Percentiles rank a stretch among this genome's conserved stretches.
These are phyloP conservation scores for Pholis gunnellus DNA, from an alignment of 2,113 vertebrate genomes.

Conservation along the genomic window DNA sequence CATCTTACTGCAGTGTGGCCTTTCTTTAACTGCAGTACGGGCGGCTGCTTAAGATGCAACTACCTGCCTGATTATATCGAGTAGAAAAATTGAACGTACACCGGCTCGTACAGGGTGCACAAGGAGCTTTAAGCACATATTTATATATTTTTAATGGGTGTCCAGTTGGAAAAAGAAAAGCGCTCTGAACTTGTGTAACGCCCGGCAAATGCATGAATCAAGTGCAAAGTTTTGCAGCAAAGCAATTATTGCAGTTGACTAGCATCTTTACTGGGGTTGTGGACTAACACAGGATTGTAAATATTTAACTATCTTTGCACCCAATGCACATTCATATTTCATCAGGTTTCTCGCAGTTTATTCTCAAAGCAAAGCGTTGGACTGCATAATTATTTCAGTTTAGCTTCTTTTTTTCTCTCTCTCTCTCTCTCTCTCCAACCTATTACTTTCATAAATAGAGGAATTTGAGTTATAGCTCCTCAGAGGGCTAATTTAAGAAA, in stretches of 20 bases:
- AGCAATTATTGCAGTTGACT: constrained; percentile 86
- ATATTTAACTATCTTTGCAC: constrained; percentile 88
- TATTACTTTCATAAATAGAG: constrained; percentile 90
- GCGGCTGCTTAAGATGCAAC: constrained; percentile 70
- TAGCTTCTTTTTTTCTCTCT: constrained; percentile 83
- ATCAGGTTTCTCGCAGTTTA: constrained; percentile 85
- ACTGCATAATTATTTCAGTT: constrained; percentile 89
- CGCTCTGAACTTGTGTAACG: constrained; percentile 56
- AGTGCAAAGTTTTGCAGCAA: constrained; percentile 78
- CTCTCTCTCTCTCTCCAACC: constrained; percentile 78
- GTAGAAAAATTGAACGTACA: constrained; percentile 17
- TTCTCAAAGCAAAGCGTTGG: constrained; percentile 87
- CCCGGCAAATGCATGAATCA: constrained; percentile 66
- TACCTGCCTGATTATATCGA: constrained; percentile 71
- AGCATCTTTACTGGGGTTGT: constrained; percentile 84
- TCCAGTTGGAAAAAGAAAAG: constrained; percentile 26
- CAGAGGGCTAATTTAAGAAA: constrained; percentile 88
- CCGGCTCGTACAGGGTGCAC: neutral
- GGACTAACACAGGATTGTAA: constrained; percentile 86
- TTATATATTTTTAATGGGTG: constrained; percentile 39
- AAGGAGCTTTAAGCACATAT: constrained; percentile 42
- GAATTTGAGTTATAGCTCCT: constrained; percentile 87
- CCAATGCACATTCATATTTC: constrained; percentile 89
- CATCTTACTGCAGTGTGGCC: constrained; percentile 61
- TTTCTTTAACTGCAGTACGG: constrained; percentile 44